phyloP scores from a whole-genome alignment of 2,797 vertebrate species.

The Malurus leucopterus region DNA sequence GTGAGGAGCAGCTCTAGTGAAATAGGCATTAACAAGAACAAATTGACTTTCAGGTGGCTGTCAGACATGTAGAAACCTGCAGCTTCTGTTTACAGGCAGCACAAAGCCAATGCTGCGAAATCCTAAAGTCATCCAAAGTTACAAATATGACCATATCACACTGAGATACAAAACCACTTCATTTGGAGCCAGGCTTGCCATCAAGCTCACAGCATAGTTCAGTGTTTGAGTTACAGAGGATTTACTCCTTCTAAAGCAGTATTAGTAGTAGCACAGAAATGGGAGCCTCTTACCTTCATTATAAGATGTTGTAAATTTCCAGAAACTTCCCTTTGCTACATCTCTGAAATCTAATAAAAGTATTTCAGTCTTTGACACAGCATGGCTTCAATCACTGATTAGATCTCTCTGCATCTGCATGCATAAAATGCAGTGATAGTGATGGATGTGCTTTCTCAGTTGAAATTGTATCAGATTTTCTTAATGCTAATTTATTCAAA shows the following conservation, averaged over 20 bases:
- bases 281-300: constrained; percentile 16
- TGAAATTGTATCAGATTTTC: not conserved
- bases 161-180: not conserved
- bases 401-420: not conserved
- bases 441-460: not conserved
- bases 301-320: constrained; percentile 12
- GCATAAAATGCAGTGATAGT: not conserved
- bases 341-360: not conserved
- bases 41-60: not conserved
- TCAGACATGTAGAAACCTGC: not conserved
- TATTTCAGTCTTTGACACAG: not conserved
- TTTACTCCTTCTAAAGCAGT: constrained; percentile 11
- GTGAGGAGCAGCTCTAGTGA: not conserved
- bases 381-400: not conserved
- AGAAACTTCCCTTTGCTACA: not conserved
- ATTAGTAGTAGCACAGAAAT: not conserved
- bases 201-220: not conserved
- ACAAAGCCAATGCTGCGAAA: not conserved
- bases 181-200: not conserved
- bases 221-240: not conserved
- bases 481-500: not conserved
- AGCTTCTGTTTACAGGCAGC: not conserved
- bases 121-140: not conserved
- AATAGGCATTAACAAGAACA: not conserved
- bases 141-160: not conserved